phyloP scores from a whole-genome alignment of 2,888 invertebrate genomes.

The Cephus nigrinus region DNA sequence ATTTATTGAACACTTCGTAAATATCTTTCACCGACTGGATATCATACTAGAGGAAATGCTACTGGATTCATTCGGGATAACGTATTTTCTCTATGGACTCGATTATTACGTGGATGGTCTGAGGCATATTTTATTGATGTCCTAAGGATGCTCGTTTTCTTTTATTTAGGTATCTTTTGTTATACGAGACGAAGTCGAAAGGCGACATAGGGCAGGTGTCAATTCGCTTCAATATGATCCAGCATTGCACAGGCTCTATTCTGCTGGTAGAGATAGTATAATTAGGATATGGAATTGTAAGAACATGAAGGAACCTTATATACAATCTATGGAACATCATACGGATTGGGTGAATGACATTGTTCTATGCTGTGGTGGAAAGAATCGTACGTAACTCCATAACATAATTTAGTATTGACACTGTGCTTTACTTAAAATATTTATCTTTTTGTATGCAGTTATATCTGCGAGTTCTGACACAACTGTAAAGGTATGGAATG shows the following conservation, averaged over 20 bases:
- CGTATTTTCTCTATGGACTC: background rate
- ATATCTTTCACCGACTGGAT: background rate
- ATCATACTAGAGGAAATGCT: background rate
- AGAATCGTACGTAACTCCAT: slow-evolving; percentile 78
- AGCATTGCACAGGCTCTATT: slow-evolving; percentile 87
- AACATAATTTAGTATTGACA: background rate
- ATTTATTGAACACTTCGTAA: background rate
- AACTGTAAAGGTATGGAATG: slow-evolving; percentile 99
- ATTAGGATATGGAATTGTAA: slow-evolving; percentile 88
- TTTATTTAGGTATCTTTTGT: slow-evolving; percentile 91
- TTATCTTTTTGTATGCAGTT: slow-evolving; percentile 71
- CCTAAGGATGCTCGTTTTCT: slow-evolving; percentile 8
- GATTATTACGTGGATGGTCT: background rate
- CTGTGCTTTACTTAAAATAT: slow-evolving; percentile 4
- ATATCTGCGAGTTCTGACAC: slow-evolving; percentile 99
- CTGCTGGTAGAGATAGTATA: slow-evolving; percentile 97
- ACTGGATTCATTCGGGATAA: background rate
- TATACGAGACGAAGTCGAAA: slow-evolving; percentile 95
- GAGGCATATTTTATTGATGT: slow-evolving; percentile 3
- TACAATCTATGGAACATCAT: slow-evolving; percentile 99
- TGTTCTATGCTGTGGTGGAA: slow-evolving; percentile 95
- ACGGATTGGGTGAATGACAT: slow-evolving; percentile 99
- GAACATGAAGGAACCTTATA: slow-evolving; percentile 78
- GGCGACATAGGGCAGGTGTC: slow-evolving; percentile 93
- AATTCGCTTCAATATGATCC: slow-evolving; percentile 96